Evolutionary conservation across 2,113 vertebrate genomes (phyloP).

Genomic region (Pica pica): DNA sequence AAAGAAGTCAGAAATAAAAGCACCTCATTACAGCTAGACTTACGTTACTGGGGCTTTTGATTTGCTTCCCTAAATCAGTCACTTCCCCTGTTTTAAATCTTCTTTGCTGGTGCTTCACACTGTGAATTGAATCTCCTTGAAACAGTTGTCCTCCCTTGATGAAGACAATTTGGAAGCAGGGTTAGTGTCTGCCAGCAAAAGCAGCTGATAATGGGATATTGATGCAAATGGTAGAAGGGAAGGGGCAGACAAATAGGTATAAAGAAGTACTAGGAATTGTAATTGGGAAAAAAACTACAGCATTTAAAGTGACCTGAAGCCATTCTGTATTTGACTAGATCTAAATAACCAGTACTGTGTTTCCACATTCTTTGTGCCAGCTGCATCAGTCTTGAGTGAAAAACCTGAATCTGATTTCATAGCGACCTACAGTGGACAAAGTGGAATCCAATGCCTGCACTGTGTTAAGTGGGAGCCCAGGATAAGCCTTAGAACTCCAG

Average conservation of each 20-base stretch:
- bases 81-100: slow-evolving; percentile 6
- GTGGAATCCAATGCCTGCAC: background rate
- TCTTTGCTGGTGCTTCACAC: background rate
- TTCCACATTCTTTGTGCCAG: background rate
- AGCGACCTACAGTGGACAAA: background rate
- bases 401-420: background rate
- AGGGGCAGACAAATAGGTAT: background rate
- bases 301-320: background rate
- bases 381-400: background rate
- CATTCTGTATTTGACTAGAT: background rate
- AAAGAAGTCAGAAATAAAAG: slow-evolving; percentile 13
- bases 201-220: slow-evolving; percentile 28
- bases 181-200: background rate
- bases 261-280: background rate
- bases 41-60: background rate
- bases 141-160: slow-evolving; percentile 21
- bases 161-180: slow-evolving; percentile 32
- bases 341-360: background rate
- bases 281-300: background rate
- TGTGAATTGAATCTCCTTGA: slow-evolving; percentile 45
- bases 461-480: background rate
- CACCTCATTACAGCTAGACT: background rate
- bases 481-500: background rate
- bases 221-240: background rate
- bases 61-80: slow-evolving; percentile 14